Conservation (phyloP, 2,888 invertebrate species). For the Catocala sponsa region DNA sequence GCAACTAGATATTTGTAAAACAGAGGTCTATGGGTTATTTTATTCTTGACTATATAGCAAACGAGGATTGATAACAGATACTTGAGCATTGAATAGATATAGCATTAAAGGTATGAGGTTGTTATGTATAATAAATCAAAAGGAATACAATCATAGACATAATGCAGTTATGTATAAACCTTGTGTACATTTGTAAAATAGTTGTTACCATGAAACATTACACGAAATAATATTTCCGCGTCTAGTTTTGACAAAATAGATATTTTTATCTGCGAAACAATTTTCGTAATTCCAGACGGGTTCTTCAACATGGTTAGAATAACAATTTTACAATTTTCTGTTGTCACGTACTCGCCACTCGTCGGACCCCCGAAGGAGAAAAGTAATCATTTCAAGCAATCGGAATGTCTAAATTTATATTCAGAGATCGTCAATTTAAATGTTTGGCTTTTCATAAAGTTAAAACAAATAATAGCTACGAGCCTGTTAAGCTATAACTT, state of each 20-base stretch:
- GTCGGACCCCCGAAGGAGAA: constrained; percentile 75
- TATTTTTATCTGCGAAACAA: constrained; percentile 79
- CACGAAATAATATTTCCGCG: constrained; percentile 47
- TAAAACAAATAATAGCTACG: constrained; percentile 54
- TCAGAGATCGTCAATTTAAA: constrained; percentile 77
- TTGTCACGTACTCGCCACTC: constrained; percentile 81
- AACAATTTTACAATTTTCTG: constrained; percentile 84
- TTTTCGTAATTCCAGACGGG: constrained; percentile 81
- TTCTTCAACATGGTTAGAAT: constrained; percentile 81
- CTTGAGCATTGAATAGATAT: too few relatives aligned
- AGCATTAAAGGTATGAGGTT: too few relatives aligned
- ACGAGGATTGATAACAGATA: too few relatives aligned
- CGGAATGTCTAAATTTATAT: constrained; percentile 79
- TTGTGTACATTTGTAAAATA: constrained; percentile 9
- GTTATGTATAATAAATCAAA: too few relatives aligned
- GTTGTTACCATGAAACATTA: constrained; percentile 34
- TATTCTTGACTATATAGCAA: too few relatives aligned
- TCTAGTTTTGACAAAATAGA: constrained; percentile 70
- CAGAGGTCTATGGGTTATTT: too few relatives aligned
- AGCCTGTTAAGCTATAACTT: constrained; percentile 30
- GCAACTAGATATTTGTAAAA: too few relatives aligned
- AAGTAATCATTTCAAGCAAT: constrained; percentile 83
- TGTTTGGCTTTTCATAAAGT: constrained; percentile 66
- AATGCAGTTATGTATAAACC: too few relatives aligned
- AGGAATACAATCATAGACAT: too few relatives aligned